Evolutionary conservation across 2,113 vertebrate species (phyloP).

Genomic region (Thalassarche chlororhynchos): DNA sequence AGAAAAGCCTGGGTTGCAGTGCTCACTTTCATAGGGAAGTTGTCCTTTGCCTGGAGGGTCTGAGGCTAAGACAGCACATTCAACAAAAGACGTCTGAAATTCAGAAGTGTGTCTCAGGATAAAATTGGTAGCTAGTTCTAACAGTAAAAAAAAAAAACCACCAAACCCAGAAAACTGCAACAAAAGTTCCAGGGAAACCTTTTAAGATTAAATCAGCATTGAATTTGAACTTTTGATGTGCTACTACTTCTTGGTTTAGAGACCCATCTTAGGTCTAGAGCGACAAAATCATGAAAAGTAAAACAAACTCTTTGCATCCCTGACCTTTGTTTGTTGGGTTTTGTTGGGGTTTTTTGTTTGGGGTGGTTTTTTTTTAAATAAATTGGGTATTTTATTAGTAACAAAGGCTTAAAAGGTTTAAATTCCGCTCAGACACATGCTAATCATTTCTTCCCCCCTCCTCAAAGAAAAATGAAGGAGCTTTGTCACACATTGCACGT

Average conservation of each 20-base stretch:
- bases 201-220: not conserved
- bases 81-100: not conserved
- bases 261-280: accelerated
- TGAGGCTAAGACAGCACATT: no score
- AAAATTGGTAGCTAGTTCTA: not conserved
- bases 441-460: not conserved
- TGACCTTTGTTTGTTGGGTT: not conserved
- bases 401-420: not conserved
- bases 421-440: not conserved
- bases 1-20: not conserved
- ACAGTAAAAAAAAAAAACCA: accelerated
- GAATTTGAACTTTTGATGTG: no score
- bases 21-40: not conserved
- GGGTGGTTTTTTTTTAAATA: not conserved
- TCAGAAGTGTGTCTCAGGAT: not conserved
- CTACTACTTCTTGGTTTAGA: not conserved
- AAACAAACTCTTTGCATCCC: not conserved
- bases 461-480: not conserved
- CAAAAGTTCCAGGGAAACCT: not conserved
- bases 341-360: not conserved
- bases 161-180: not conserved
- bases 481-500: not conserved
- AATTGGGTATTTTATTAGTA: not conserved
- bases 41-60: not conserved
- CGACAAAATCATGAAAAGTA: not conserved